phyloP scores from a whole-genome alignment of 2,797 vertebrate species.

The Leptodactylus fallax region DNA sequence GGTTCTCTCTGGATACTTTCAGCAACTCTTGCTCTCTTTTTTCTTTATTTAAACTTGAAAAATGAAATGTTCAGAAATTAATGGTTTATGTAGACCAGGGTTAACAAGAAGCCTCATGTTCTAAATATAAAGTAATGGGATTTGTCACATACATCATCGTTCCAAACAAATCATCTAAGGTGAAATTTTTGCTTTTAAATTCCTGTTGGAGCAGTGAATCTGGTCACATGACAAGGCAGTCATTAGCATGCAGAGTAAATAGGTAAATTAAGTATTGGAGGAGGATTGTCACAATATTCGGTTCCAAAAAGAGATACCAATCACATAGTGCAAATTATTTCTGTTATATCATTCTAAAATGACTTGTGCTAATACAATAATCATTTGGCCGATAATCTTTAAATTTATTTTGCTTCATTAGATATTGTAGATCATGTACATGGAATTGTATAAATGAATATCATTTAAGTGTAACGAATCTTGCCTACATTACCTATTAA shows the following conservation, averaged over 20 bases:
- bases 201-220: background rate
- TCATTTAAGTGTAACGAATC: too few relatives aligned
- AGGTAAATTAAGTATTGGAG: background rate
- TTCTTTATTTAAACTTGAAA: constrained; percentile 73
- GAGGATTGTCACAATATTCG: too few relatives aligned
- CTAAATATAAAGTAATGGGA: background rate
- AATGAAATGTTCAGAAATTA: background rate
- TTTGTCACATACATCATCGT: background rate
- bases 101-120: background rate
- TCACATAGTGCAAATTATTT: background rate
- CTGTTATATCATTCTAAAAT: background rate
- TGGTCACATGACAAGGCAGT: background rate
- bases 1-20: constrained; percentile 76
- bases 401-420: too few relatives aligned
- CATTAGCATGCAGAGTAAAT: background rate
- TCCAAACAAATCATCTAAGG: too few relatives aligned
- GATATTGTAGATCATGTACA: too few relatives aligned
- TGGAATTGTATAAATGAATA: too few relatives aligned
- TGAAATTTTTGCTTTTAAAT: too few relatives aligned
- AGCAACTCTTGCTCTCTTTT: constrained; percentile 73
- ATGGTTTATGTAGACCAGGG: background rate
- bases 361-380: too few relatives aligned
- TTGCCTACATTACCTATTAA: too few relatives aligned
- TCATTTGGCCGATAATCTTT: too few relatives aligned
- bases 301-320: too few relatives aligned